phyloP scores from a whole-genome alignment of 2,888 invertebrate species.

The Ochlodes sylvanus region DNA sequence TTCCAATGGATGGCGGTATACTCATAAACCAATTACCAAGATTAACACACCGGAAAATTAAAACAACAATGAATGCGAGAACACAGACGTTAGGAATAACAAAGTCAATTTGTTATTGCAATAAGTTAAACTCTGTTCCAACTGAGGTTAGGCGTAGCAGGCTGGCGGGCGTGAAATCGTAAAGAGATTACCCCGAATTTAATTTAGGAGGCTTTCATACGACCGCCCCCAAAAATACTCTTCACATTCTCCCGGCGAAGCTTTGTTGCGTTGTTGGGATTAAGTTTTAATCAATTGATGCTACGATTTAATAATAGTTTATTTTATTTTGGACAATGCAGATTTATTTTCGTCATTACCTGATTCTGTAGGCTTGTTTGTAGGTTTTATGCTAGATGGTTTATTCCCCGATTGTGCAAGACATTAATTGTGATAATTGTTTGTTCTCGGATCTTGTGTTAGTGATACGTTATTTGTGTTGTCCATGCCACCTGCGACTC shows the following conservation, averaged over 20 bases:
- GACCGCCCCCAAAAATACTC: slow-evolving; percentile 7
- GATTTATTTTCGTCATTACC: not conserved
- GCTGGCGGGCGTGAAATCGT: slow-evolving; percentile 10
- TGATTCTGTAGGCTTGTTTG: not conserved
- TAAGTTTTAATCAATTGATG: not conserved
- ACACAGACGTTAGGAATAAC: not conserved
- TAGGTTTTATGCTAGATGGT: not conserved
- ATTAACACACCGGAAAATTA: not conserved
- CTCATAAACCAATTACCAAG: not conserved
- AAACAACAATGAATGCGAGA: slow-evolving; percentile 5
- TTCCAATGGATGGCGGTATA: not conserved
- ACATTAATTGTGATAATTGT: too few relatives aligned
- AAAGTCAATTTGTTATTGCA: slow-evolving; percentile 12
- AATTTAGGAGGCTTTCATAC: slow-evolving; percentile 15
- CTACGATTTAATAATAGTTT: not conserved
- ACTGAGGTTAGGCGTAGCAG: slow-evolving; percentile 10
- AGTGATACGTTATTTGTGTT: too few relatives aligned
- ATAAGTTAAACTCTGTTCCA: slow-evolving; percentile 15
- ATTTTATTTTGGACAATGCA: not conserved
- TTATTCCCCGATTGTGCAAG: too few relatives aligned
- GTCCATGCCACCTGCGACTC: too few relatives aligned
- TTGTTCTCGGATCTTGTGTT: too few relatives aligned
- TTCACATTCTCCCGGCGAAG: not conserved
- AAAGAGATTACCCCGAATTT: slow-evolving; percentile 16
- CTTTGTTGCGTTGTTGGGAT: not conserved